These are phyloP conservation scores for Zaprionus tsacasi DNA, from an alignment of 1,140 invertebrate genomes.

Conservation along the genomic window DNA sequence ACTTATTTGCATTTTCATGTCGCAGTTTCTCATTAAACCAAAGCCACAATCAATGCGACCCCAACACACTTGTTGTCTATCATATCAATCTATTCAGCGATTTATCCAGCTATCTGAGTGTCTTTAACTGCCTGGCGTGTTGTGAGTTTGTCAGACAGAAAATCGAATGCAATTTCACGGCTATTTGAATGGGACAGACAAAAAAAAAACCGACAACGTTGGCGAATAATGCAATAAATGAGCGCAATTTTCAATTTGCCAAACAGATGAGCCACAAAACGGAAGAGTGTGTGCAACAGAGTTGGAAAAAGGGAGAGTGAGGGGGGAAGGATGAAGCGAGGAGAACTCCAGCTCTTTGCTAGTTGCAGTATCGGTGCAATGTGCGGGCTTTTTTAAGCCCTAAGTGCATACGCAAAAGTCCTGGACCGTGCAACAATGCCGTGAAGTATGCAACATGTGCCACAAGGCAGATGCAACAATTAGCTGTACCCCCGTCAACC, in stretches of 20 bases:
- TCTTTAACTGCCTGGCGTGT: constrained; percentile 10
- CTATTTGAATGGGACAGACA: constrained; percentile 63
- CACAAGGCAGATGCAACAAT: constrained; percentile 53
- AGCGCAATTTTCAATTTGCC: constrained; percentile 76
- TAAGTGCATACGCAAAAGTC: constrained; percentile 49
- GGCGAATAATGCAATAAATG: constrained; percentile 76
- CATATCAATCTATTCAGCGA: background rate
- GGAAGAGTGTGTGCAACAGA: background rate
- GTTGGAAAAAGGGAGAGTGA: background rate
- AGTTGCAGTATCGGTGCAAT: constrained; percentile 13
- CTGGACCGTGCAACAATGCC: constrained; percentile 21
- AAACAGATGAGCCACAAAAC: constrained; percentile 75
- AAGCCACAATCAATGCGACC: background rate
- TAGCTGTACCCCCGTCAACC: constrained; percentile 47
- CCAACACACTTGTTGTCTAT: background rate
- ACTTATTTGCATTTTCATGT: background rate
- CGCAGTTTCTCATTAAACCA: constrained; percentile 1
- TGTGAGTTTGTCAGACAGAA: constrained; percentile 39
- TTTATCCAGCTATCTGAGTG: background rate
- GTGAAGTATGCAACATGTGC: constrained; percentile 64
- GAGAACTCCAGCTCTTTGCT: background rate
- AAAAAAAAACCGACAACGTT: constrained; percentile 20
- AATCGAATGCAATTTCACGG: constrained; percentile 79
- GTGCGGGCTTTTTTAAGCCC: constrained; percentile 54
- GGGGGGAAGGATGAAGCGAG: background rate